These are phyloP conservation scores for Drosophila kurseongensis DNA, from an alignment of 1,140 invertebrate genomes.

Conservation along the genomic window DNA sequence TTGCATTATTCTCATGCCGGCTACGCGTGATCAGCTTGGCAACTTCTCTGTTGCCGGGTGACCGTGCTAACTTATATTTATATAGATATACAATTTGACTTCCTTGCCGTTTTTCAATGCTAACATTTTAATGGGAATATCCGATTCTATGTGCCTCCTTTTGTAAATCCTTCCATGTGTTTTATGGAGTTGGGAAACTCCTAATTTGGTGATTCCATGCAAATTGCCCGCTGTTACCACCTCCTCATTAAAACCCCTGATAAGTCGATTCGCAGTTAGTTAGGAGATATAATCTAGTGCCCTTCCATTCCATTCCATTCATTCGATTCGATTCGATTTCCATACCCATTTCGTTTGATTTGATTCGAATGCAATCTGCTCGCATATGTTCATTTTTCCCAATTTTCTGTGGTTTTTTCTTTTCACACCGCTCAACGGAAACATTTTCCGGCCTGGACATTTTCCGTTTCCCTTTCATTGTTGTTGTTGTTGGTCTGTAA, in stretches of 20 bases:
- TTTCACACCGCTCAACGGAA: conserved; percentile 27
- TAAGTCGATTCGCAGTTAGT: conserved; percentile 11
- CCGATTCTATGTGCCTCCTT: neutral
- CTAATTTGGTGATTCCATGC: conserved; percentile 1
- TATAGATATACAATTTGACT: no score
- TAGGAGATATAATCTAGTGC: conserved; percentile 11
- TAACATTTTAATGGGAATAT: neutral
- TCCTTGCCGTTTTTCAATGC: no score
- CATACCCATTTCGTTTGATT: conserved; percentile 1
- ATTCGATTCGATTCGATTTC: conserved; percentile 14
- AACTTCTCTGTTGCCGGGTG: no score
- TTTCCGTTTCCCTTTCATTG: conserved; percentile 37
- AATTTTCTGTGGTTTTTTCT: conserved; percentile 27
- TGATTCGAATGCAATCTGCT: conserved; percentile 27
- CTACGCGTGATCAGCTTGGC: no score
- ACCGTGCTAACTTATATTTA: no score
- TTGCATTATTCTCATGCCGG: no score
- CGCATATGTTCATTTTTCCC: conserved; percentile 32
- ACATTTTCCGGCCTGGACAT: conserved; percentile 34
- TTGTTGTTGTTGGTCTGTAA: conserved; percentile 24
- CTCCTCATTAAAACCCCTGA: neutral
- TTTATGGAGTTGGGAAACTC: neutral
- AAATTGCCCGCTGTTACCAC: conserved; percentile 9
- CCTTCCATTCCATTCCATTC: neutral
- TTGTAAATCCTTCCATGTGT: neutral